Percentiles rank a stretch among this genome's conserved stretches.
phyloP scores from a whole-genome alignment of 2,113 vertebrate species.

The Colius striatus region DNA sequence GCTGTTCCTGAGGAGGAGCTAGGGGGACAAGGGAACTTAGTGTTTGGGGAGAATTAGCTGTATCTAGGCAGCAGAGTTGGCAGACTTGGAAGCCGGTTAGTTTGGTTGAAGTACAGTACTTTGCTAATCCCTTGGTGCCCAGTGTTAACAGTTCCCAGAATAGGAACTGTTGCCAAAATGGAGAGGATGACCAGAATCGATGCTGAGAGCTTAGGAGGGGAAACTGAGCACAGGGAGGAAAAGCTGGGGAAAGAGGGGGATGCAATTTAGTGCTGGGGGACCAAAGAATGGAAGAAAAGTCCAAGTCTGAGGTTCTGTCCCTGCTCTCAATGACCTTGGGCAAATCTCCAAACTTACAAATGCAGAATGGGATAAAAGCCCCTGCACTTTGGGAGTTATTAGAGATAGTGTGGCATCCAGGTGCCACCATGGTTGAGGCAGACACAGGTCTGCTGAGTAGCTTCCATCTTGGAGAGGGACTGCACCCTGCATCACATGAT shows the following conservation, averaged over 20 bases:
- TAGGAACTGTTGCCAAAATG: neutral
- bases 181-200: neutral
- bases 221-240: neutral
- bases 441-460: neutral
- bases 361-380: neutral
- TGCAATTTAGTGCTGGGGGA: neutral
- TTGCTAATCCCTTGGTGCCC: neutral
- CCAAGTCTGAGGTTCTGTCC: neutral
- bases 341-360: accelerated
- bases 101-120: neutral
- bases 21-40: neutral
- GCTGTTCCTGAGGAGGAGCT: conserved; percentile 7
- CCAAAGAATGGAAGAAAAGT: neutral
- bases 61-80: neutral
- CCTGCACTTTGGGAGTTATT: neutral
- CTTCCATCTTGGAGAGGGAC: neutral
- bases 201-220: neutral
- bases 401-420: neutral
- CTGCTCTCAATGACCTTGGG: neutral
- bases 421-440: neutral
- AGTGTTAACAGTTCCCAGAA: neutral
- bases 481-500: accelerated
- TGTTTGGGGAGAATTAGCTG: neutral
- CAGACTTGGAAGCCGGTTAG: neutral
- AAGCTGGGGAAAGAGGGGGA: neutral